These are phyloP conservation scores for Opisthograptis luteolata DNA, from an alignment of 2,888 invertebrate genomes.

Conservation along the genomic window DNA sequence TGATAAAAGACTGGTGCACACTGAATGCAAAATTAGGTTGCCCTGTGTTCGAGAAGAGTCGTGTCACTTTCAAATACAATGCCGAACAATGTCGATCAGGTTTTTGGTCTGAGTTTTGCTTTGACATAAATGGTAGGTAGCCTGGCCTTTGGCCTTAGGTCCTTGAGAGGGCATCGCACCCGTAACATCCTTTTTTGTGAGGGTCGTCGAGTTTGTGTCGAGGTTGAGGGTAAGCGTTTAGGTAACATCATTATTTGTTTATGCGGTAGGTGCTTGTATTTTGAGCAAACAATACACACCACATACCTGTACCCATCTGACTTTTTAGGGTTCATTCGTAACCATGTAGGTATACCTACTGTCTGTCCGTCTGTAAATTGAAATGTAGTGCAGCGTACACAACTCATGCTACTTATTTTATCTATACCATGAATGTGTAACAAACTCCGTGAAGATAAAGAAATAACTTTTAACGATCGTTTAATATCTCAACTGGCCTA, in stretches of 20 bases:
- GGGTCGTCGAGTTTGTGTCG: neutral
- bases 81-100: conserved; percentile 31
- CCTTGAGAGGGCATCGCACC: conserved; percentile 17
- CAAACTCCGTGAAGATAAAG: neutral
- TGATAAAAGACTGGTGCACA: conserved; percentile 53
- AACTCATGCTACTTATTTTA: too few species aligned
- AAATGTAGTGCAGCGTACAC: too few species aligned
- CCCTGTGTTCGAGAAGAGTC: conserved; percentile 21
- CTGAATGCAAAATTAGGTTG: conserved; percentile 52
- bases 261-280: neutral
- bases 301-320: too few species aligned
- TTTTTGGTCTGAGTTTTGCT: neutral
- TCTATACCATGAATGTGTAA: too few species aligned
- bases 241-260: neutral
- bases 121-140: too few species aligned
- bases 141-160: conserved; percentile 8
- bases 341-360: too few species aligned
- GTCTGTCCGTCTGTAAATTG: too few species aligned
- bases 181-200: conserved; percentile 14
- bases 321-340: too few species aligned
- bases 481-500: conserved; percentile 27
- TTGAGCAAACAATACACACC: too few species aligned
- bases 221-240: neutral
- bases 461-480: neutral
- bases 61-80: conserved; percentile 43